Conservation (phyloP, 2,797 vertebrate genomes). For the Coilia nasus region DNA sequence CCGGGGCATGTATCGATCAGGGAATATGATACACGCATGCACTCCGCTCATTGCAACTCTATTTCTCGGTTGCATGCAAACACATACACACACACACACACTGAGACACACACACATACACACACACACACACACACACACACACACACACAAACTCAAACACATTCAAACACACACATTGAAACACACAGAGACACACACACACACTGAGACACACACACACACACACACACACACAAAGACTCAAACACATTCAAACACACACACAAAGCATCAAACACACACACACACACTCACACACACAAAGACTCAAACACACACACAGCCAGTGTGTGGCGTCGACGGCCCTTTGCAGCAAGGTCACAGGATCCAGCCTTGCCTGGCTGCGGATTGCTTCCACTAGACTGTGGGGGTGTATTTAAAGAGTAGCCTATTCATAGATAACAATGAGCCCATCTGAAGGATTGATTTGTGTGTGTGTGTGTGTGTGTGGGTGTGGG, state of each 20-base stretch:
- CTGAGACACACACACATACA: background rate
- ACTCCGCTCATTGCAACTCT: background rate
- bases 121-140: too few species aligned
- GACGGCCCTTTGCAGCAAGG: constrained; percentile 56
- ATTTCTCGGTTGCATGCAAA: background rate
- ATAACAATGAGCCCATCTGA: constrained; percentile 56
- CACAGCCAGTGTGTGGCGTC: constrained; percentile 29
- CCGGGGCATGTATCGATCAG: background rate
- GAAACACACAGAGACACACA: too few species aligned
- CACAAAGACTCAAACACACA: too few species aligned
- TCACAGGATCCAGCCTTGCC: constrained; percentile 61
- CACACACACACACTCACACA: constrained; percentile 24
- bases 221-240: constrained; percentile 39
- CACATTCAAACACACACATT: too few species aligned
- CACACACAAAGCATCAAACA: constrained; percentile 21
- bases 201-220: constrained; percentile 1
- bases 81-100: background rate
- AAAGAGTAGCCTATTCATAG: constrained; percentile 71
- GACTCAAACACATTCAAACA: constrained; percentile 23
- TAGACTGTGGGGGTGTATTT: constrained; percentile 60
- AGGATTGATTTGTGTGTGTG: constrained; percentile 60
- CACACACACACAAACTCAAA: too few species aligned
- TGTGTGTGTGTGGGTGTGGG: constrained; percentile 38
- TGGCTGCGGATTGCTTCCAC: constrained; percentile 53
- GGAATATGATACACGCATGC: background rate